phyloP scores from a whole-genome alignment of 2,888 invertebrate species.

The Melinaea menophilus region DNA sequence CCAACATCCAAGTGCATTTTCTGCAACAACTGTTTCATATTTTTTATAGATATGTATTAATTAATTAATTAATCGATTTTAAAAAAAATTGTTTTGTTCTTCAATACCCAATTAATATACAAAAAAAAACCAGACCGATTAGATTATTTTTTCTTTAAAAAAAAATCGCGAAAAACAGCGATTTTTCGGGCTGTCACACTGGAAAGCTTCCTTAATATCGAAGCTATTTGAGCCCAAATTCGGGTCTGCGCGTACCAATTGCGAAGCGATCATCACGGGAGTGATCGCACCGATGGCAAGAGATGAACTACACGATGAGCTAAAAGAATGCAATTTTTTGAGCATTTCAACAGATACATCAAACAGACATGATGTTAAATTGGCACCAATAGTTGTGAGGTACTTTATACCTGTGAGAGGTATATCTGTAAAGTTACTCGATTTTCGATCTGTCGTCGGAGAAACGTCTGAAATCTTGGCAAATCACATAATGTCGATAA shows the following conservation, averaged over 20 bases:
- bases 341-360: slow-evolving; percentile 20
- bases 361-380: slow-evolving; percentile 19
- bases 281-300: slow-evolving; percentile 17
- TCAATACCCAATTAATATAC: slow-evolving; percentile 16
- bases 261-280: slow-evolving; percentile 17
- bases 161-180: slow-evolving; percentile 9
- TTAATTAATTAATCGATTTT: slow-evolving; percentile 10
- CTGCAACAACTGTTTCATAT: slow-evolving; percentile 8
- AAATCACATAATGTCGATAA: slow-evolving; percentile 20
- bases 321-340: slow-evolving; percentile 21
- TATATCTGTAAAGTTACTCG: slow-evolving; percentile 21
- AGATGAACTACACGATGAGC: slow-evolving; percentile 17
- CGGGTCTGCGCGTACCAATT: slow-evolving; percentile 19
- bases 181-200: slow-evolving; percentile 6
- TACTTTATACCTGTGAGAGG: slow-evolving; percentile 20
- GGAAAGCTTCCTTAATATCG: slow-evolving; percentile 11
- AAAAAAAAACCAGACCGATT: slow-evolving; percentile 14
- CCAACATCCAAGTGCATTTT: slow-evolving; percentile 8
- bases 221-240: slow-evolving; percentile 19
- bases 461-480: slow-evolving; percentile 22
- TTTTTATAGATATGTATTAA: slow-evolving; percentile 14
- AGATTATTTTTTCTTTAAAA: slow-evolving; percentile 13
- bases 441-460: slow-evolving; percentile 22
- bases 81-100: slow-evolving; percentile 13
- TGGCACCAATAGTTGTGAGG: slow-evolving; percentile 14